phyloP scores from a whole-genome alignment of 2,888 invertebrate genomes.

The Drosophila falleni region DNA sequence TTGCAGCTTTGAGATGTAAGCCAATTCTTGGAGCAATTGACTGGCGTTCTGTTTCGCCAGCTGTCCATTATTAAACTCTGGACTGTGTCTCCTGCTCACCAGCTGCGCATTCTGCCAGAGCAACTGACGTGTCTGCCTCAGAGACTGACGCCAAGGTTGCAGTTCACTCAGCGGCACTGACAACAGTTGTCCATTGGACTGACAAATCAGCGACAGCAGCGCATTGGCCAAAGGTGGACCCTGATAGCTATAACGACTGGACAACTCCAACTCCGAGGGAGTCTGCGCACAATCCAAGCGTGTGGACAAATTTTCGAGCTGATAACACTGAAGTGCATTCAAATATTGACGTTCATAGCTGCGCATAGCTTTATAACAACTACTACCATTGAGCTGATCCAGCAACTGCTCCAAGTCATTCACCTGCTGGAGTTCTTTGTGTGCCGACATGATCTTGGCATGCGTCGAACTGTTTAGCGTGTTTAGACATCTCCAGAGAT shows the following conservation, averaged over 20 bases:
- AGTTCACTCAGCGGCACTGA: conserved; percentile 81
- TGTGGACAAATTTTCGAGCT: conserved; percentile 73
- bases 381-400: conserved; percentile 52
- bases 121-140: conserved; percentile 85
- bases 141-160: conserved; percentile 74
- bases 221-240: conserved; percentile 78
- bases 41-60: conserved; percentile 64
- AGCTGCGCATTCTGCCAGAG: conserved; percentile 86
- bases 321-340: conserved; percentile 59
- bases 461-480: conserved; percentile 56
- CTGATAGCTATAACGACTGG: conserved; percentile 69
- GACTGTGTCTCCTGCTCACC: conserved; percentile 53
- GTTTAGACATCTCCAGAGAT: conserved; percentile 69
- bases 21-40: conserved; percentile 77
- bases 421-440: conserved; percentile 41
- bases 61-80: conserved; percentile 56
- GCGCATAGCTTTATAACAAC: conserved; percentile 76
- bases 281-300: conserved; percentile 62
- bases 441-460: conserved; percentile 52
- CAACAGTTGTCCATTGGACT: conserved; percentile 76
- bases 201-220: conserved; percentile 71
- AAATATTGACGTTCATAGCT: conserved; percentile 69
- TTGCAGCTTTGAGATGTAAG: conserved; percentile 55
- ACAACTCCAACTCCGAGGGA: conserved; percentile 57
- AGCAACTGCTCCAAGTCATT: conserved; percentile 59